Evolutionary conservation across 2,113 vertebrate species (phyloP).

Genomic region (Forbesichthys papilliferus): DNA sequence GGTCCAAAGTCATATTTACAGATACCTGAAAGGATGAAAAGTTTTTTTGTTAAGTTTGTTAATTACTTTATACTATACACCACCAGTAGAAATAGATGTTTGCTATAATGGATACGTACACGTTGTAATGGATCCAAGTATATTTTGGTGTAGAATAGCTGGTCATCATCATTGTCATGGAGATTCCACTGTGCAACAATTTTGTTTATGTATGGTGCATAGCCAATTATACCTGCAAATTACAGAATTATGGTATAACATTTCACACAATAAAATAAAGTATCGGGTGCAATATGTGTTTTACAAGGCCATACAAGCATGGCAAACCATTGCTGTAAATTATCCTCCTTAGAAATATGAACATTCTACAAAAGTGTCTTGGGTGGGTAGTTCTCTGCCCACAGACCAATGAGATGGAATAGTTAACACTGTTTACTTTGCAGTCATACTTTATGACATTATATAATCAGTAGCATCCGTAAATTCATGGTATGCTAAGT

Average conservation of each 20-base stretch:
- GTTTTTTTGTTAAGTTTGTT: constrained; percentile 15
- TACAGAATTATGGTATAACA: constrained; percentile 31
- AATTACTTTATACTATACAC: constrained; percentile 7
- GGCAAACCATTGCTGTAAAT: constrained; percentile 44
- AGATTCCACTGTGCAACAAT: constrained; percentile 91
- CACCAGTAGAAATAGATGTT: background rate
- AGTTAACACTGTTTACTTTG: constrained; percentile 2
- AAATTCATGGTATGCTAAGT: constrained; percentile 3
- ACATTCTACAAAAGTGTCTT: constrained; percentile 32
- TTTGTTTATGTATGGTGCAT: constrained; percentile 81
- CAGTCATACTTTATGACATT: constrained; percentile 20
- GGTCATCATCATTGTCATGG: constrained; percentile 97
- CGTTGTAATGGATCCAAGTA: constrained; percentile 87
- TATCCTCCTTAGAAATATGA: constrained; percentile 27
- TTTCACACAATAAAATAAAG: constrained; percentile 31
- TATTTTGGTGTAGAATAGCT: constrained; percentile 97
- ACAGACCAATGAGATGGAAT: constrained; percentile 27
- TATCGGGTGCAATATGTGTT: constrained; percentile 34
- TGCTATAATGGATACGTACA: constrained; percentile 57
- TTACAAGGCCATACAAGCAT: constrained; percentile 39
- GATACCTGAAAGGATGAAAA: constrained; percentile 74
- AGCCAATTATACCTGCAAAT: constrained; percentile 91
- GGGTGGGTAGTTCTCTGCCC: constrained; percentile 33
- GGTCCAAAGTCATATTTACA: constrained; percentile 94
- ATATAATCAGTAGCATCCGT: background rate